These are phyloP conservation scores for Pardosa pseudoannulata DNA, from an alignment of 2,888 invertebrate genomes.

Conservation along the genomic window DNA sequence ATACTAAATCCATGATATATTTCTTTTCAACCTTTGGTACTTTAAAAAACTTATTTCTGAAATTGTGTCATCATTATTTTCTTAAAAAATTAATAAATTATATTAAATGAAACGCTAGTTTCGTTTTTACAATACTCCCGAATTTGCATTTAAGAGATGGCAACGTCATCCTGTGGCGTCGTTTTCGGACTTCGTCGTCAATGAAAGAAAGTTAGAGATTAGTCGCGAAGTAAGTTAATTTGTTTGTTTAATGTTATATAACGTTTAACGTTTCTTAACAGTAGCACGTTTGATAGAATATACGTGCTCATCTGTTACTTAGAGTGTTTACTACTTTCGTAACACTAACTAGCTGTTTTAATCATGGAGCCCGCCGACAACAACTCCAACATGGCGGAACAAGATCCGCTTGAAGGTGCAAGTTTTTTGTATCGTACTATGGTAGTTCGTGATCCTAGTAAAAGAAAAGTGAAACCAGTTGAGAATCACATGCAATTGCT, in stretches of 20 bases:
- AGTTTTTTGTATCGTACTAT: slow-evolving; percentile 63
- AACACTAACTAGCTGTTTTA: background rate
- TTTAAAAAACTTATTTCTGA: no score
- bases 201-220: background rate
- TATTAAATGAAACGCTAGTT: no score
- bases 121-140: no score
- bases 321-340: background rate
- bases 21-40: no score
- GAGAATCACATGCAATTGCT: slow-evolving; percentile 77
- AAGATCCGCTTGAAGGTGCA: slow-evolving; percentile 65
- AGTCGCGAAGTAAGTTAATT: slow-evolving; percentile 57
- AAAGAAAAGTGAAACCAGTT: slow-evolving; percentile 88
- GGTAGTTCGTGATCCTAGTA: slow-evolving; percentile 86
- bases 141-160: slow-evolving; percentile 6
- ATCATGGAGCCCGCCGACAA: slow-evolving; percentile 19
- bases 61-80: no score
- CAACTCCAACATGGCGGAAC: slow-evolving; percentile 67
- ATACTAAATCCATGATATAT: no score
- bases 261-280: no score
- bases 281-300: no score
- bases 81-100: no score
- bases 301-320: background rate
- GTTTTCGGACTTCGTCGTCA: slow-evolving; percentile 17
- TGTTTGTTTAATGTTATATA: background rate
- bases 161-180: slow-evolving; percentile 18